Evolutionary conservation across 2,113 vertebrate species (phyloP).

Genomic region (Thalassarche chlororhynchos): DNA sequence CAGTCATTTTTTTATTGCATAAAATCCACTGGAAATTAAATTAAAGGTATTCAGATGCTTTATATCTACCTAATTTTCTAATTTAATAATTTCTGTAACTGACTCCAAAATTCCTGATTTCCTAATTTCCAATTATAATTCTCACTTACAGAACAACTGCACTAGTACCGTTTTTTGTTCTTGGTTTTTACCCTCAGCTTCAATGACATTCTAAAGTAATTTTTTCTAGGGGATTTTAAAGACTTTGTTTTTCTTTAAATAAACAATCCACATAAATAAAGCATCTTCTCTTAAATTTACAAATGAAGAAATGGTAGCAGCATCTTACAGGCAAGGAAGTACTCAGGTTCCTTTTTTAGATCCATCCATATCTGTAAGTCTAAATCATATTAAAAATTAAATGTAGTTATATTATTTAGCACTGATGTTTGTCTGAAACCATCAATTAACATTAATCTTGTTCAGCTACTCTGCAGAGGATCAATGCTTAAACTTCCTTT

Average conservation of each 20-base stretch:
- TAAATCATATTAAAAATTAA: not conserved
- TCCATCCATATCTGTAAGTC: not conserved
- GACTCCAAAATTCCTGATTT: not conserved
- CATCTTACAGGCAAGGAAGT: not conserved
- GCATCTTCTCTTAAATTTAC: not conserved
- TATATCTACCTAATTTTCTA: not conserved
- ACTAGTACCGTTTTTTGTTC: not conserved
- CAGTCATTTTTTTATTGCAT: not conserved
- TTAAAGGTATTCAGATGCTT: not conserved
- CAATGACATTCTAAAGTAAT: not conserved
- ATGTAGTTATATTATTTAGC: not conserved
- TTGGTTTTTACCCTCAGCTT: not conserved
- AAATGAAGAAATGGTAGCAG: not conserved
- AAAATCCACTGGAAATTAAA: not conserved
- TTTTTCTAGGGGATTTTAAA: not conserved
- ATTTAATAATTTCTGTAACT: not conserved
- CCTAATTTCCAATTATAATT: not conserved
- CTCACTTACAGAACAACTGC: not conserved
- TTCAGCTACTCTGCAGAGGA: not conserved
- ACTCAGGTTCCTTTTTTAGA: not conserved
- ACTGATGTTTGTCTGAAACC: not conserved
- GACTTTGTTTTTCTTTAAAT: not conserved
- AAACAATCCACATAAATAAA: not conserved
- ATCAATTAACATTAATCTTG: conserved; percentile 9
- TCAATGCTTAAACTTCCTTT: not conserved